Base-by-base conservation (phyloP, 1,140 invertebrate species). In the Venturia canescens region DNA sequence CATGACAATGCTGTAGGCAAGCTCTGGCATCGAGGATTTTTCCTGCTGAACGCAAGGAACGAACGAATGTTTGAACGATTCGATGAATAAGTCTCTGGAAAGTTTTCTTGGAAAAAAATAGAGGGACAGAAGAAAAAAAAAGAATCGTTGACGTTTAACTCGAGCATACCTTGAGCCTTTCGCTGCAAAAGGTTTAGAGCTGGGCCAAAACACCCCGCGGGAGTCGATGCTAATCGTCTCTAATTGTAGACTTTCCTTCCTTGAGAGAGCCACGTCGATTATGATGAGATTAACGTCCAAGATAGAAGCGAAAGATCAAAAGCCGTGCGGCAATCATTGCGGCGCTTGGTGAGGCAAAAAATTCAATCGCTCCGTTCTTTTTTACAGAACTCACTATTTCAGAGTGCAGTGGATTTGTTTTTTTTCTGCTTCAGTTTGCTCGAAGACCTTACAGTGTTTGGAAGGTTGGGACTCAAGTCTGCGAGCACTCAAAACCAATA, bases 231-330 rank as follows among this genome's bases (percentile, higher is more conserved):
- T 66, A 77, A 77, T 77, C 53, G 60, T 66, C 34, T 13, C 29
- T 77, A 77, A 77, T 77, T 29, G 16, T 66, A 77, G 57, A 66
- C 75, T 18, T 57, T 44, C 11, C 16, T 57, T 69, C 18, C 53
- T 38, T 1, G 63, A 44, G 57, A 13, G 16, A n/a, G 16, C 50
- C 63, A 38, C 72, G n/a, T n/a, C 27, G 48, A 60, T n/a, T 18
- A 76, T 76, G 53, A 76, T 76, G 75, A 57, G 63, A 77, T 77
- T 77, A 66, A 5, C 75, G 44, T n/a, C 57, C 44, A 57, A 44
- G 2, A 29, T 31, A 69, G n/a, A 69, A 69, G 4, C 15, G n/a
- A 29, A 69, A n/a, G 11, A 3, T 18, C 66, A 69, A 31, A 29
- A 27, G 5, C 53, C 21, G 3, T n/a, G 50, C 6, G 23, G 27